A percentile compares a stretch with the other conserved stretches of the same genome.
phyloP scores from a whole-genome alignment of 2,797 vertebrate species.

The Pampus argenteus region DNA sequence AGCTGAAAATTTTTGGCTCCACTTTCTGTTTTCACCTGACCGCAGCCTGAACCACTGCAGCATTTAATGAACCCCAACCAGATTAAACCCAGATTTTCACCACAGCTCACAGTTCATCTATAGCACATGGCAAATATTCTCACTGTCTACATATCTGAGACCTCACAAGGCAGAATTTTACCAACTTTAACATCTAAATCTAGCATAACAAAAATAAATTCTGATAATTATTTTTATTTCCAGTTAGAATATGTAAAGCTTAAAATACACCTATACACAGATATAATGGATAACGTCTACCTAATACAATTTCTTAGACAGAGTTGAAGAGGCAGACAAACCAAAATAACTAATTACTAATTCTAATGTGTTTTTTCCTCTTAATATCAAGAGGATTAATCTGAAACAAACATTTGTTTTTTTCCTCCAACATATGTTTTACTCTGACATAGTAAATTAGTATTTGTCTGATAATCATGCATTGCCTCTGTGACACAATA shows the following conservation, averaged over 20 bases:
- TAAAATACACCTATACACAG: too few relatives aligned
- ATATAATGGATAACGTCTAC: neutral
- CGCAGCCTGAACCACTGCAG: constrained; percentile 10
- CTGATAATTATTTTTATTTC: too few relatives aligned
- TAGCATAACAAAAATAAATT: too few relatives aligned
- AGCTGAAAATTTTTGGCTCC: constrained; percentile 24
- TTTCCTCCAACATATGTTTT: constrained; percentile 13
- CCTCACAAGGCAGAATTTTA: neutral
- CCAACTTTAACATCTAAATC: neutral
- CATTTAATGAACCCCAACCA: constrained; percentile 20
- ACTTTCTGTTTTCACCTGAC: constrained; percentile 8
- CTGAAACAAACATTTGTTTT: constrained; percentile 43
- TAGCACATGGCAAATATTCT: neutral
- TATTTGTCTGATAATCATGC: constrained; percentile 49
- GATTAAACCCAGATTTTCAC: constrained; percentile 13
- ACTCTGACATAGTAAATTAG: constrained; percentile 34
- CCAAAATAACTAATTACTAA: constrained; percentile 22
- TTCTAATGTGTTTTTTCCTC: constrained; percentile 22
- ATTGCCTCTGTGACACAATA: constrained; percentile 32
- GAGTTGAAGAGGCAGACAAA: constrained; percentile 25
- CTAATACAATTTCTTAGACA: constrained; percentile 12
- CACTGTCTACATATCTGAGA: neutral
- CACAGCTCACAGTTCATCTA: neutral
- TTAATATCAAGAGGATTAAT: constrained; percentile 37
- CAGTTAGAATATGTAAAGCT: too few relatives aligned